Evolutionary conservation across 1,140 invertebrate species (phyloP), one percentile per base, ranked within the genome.

Genomic region (Leptinotarsa defecta): DNA sequence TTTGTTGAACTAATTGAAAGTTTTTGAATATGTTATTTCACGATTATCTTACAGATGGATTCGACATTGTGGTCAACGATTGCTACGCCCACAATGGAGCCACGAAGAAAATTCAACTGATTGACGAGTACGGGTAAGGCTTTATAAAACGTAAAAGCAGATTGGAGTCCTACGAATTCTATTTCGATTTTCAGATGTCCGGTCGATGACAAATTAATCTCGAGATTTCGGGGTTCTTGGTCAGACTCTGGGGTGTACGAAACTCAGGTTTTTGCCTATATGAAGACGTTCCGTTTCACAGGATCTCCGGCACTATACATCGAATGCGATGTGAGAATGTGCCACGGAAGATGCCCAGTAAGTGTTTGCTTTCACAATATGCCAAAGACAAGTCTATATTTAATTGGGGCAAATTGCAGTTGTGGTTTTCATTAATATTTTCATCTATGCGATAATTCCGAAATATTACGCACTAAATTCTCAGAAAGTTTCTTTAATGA

Each of bases 31-130:
- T 11, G 34, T 11, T 43, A 20, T 62, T 62, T 62, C 27, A 65
- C 27, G 13, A 48, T 64, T 74, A 81, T 80, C 79, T 86, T 88
- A 74, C 87, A 96, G 94, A 96, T 87, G 95, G 95, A 74, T 98
- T 97, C 83, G 96, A 98, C 84, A 96, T 98, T 77, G 94, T 97
- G n/a, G 95, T 98, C 5, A 98, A 96, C 84, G 95, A 97, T 84
- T 98, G 96, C 85, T 96, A 93, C 83, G 95, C 96, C 1, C 96
- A 98, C 85, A 98, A 98, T 87, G 96, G 96, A 64, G 95, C 94
- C 4, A 94, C 94, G 74, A 97, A 97, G 84, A 91, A 92, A 79
- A 96, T 98, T 80, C 94, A 96, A 82, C 88, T 98, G 52, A 97
- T 97, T 73, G 95, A 97, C 86, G 94, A 96, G 85, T 95, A 94